phyloP scores from a whole-genome alignment of 2,888 invertebrate genomes.

The Papilio elwesi region DNA sequence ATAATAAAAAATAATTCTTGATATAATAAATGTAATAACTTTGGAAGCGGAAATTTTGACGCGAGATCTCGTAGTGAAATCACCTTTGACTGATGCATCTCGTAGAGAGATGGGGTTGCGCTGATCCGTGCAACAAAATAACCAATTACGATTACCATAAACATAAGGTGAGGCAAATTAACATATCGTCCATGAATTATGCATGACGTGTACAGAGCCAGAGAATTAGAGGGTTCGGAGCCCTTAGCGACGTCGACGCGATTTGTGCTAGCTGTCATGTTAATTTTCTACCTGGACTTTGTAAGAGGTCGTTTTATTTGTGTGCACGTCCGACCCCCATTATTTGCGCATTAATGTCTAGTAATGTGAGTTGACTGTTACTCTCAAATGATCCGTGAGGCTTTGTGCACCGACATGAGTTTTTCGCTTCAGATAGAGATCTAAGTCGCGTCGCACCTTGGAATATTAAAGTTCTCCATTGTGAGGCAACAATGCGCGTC shows the following conservation, averaged over 20 bases:
- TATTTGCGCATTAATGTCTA: slow-evolving; percentile 52
- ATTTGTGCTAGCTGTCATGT: slow-evolving; percentile 56
- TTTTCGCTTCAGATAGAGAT: slow-evolving; percentile 54
- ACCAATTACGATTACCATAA: slow-evolving; percentile 83
- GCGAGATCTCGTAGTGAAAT: slow-evolving; percentile 53
- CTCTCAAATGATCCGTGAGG: slow-evolving; percentile 61
- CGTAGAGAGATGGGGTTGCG: slow-evolving; percentile 63
- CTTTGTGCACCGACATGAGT: slow-evolving; percentile 52
- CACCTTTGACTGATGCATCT: slow-evolving; percentile 67
- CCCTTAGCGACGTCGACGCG: slow-evolving; percentile 53
- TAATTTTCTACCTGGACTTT: slow-evolving; percentile 60
- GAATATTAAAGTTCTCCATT: slow-evolving; percentile 48
- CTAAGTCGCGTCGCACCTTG: slow-evolving; percentile 47
- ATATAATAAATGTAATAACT: too few species aligned
- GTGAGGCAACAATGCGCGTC: slow-evolving; percentile 45
- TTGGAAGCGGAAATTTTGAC: not conserved
- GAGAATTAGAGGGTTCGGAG: slow-evolving; percentile 67
- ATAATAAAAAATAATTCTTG: too few species aligned
- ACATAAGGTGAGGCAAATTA: slow-evolving; percentile 78
- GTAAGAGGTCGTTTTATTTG: slow-evolving; percentile 35
- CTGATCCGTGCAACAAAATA: slow-evolving; percentile 73
- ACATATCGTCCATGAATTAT: slow-evolving; percentile 80
- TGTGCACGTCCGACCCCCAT: not conserved
- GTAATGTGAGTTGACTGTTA: slow-evolving; percentile 53
- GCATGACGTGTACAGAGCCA: slow-evolving; percentile 62